Evolutionary conservation across 1,140 invertebrate genomes (phyloP).

Genomic region (Drosophila lacertosa): DNA sequence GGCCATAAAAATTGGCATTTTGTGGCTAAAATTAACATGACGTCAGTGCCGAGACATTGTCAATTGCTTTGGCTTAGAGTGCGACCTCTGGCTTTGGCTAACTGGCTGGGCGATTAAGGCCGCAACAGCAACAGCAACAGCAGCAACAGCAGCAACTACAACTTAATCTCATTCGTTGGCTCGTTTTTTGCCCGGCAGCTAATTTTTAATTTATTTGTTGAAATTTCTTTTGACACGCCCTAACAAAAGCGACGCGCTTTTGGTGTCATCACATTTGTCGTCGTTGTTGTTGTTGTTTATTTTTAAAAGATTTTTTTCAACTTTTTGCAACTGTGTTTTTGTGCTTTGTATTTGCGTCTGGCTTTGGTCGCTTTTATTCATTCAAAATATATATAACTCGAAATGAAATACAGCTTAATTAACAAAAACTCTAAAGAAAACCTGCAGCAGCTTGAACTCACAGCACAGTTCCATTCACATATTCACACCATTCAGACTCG

Average conservation of each 20-base stretch:
- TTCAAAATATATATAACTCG: conserved; percentile 62
- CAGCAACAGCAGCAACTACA: conserved; percentile 46
- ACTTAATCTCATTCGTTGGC: conserved; percentile 55
- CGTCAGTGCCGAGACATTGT: conserved; percentile 29
- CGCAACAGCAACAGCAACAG: conserved; percentile 17
- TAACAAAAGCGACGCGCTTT: conserved; percentile 60
- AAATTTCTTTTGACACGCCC: conserved; percentile 80
- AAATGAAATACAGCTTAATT: conserved; percentile 80
- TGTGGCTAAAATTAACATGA: conserved; percentile 55
- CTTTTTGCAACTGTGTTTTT: conserved; percentile 30
- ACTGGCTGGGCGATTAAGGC: conserved; percentile 42
- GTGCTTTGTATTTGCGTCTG: neutral
- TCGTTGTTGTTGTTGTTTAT: conserved; percentile 12
- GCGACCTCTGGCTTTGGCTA: conserved; percentile 49
- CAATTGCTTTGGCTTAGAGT: conserved; percentile 42
- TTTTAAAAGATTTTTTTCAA: conserved; percentile 25
- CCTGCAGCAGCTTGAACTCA: conserved; percentile 46
- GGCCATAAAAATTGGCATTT: conserved; percentile 67
- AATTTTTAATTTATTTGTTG: conserved; percentile 63
- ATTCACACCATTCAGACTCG: conserved; percentile 46
- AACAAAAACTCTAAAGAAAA: conserved; percentile 76
- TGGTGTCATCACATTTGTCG: conserved; percentile 70
- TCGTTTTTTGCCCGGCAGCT: conserved; percentile 27
- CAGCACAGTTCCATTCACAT: conserved; percentile 76
- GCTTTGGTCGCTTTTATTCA: conserved; percentile 68